These are phyloP conservation scores for Crematogaster levior DNA, from an alignment of 2,888 invertebrate species.

Conservation along the genomic window DNA sequence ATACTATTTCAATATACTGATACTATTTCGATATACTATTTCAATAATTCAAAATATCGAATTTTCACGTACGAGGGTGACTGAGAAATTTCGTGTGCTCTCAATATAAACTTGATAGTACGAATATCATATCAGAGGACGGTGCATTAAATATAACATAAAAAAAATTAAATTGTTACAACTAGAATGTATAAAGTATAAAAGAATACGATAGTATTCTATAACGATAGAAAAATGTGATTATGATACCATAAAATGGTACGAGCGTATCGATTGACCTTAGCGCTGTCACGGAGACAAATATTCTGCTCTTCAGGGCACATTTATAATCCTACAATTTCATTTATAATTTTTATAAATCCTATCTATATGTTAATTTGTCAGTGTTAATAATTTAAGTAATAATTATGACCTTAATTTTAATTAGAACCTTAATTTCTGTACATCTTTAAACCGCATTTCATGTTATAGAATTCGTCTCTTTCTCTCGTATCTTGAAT, in stretches of 20 bases:
- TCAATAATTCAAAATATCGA: slow-evolving; percentile 19
- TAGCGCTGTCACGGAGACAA: background rate
- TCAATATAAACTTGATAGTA: background rate
- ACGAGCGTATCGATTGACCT: background rate
- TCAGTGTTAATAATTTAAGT: background rate
- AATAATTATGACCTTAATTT: background rate
- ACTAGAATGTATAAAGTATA: background rate
- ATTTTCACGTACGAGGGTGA: background rate
- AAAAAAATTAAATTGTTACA: background rate
- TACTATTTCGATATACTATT: slow-evolving; percentile 10
- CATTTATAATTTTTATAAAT: too few relatives aligned
- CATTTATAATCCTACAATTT: background rate
- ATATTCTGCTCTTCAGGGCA: background rate
- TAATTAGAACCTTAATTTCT: background rate
- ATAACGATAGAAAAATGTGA: background rate
- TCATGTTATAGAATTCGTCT: background rate
- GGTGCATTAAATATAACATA: slow-evolving; percentile 8
- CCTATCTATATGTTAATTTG: too few relatives aligned
- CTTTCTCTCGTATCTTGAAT: slow-evolving; percentile 5
- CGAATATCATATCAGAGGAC: background rate
- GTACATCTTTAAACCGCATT: background rate
- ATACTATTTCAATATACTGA: slow-evolving; percentile 12
- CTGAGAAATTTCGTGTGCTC: background rate
- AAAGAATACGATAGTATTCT: too few relatives aligned
- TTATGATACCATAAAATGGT: background rate